Conservation (phyloP, 2,797 vertebrate species). For the Microctenopoma lineatum region DNA sequence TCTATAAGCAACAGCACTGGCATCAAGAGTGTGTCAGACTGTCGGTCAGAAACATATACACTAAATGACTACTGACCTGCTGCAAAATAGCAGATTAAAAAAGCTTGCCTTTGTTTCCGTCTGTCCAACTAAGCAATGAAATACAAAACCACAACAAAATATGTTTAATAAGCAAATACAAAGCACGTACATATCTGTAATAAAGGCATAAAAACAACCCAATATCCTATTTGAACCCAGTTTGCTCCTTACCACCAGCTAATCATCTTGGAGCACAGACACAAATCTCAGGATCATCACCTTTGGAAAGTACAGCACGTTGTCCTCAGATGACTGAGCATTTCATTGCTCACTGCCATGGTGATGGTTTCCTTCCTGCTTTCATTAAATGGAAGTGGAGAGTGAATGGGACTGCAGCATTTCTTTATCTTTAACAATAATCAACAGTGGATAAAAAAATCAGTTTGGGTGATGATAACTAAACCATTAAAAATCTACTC, state of each 20-base stretch:
- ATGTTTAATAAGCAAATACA: not conserved
- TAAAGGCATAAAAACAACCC: conserved; percentile 9
- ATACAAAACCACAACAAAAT: conserved; percentile 1
- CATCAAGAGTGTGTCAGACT: conserved; percentile 7
- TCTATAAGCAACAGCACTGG: not conserved
- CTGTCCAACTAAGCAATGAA: not conserved
- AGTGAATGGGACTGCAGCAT: conserved; percentile 44
- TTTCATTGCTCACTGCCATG: conserved; percentile 34
- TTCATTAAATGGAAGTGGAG: conserved; percentile 56
- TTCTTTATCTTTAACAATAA: conserved; percentile 55
- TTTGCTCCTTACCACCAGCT: not conserved
- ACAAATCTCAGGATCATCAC: conserved; percentile 28
- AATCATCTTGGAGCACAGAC: conserved; percentile 26
- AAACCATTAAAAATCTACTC: not conserved
- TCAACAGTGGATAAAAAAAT: conserved; percentile 29
- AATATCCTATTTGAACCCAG: not conserved
- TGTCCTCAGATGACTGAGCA: conserved; percentile 64
- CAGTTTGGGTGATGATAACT: not conserved
- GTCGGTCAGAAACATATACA: conserved; percentile 9
- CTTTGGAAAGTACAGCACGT: conserved; percentile 37
- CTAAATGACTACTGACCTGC: conserved; percentile 14
- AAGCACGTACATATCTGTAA: not conserved
- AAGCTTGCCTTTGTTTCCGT: not conserved
- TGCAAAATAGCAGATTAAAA: not conserved
- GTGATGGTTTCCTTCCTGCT: conserved; percentile 56